Evolutionary conservation across 2,797 vertebrate species (phyloP).

Genomic region (Onychomys leucogaster): DNA sequence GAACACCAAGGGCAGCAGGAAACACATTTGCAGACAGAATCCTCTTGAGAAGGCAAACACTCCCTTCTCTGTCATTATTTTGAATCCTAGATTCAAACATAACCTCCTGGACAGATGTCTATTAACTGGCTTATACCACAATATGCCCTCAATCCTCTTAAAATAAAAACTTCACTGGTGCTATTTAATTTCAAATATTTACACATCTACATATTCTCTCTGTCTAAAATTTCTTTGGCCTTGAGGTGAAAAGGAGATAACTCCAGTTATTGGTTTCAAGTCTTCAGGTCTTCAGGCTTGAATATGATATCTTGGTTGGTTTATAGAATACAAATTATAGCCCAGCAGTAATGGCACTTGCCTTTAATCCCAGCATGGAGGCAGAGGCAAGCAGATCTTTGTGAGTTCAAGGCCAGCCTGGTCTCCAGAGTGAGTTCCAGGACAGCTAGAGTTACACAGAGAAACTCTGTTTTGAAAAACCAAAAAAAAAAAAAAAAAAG

Average conservation of each 20-base stretch:
- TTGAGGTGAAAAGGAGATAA: neutral
- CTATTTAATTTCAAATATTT: conserved; percentile 43
- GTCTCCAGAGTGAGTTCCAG: neutral
- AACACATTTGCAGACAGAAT: neutral
- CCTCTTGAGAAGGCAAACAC: neutral
- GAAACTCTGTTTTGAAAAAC: neutral
- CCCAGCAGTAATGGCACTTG: neutral
- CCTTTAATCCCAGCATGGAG: neutral
- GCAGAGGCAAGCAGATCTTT: neutral
- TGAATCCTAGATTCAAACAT: neutral
- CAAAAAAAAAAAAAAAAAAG: neutral
- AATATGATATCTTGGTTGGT: neutral
- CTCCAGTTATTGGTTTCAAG: neutral
- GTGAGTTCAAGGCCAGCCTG: neutral
- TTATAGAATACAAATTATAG: neutral
- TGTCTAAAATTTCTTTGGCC: conserved; percentile 2
- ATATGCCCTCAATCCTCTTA: neutral
- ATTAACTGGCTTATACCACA: neutral
- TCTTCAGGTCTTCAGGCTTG: neutral
- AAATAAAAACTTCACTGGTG: neutral
- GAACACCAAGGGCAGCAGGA: neutral
- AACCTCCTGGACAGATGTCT: neutral
- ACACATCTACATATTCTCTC: neutral
- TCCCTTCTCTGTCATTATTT: neutral
- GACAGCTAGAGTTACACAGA: neutral